Evolutionary conservation across 2,113 vertebrate genomes (phyloP), one percentile per base, ranked within the genome.

Genomic region (Phyllostomus discolor): DNA sequence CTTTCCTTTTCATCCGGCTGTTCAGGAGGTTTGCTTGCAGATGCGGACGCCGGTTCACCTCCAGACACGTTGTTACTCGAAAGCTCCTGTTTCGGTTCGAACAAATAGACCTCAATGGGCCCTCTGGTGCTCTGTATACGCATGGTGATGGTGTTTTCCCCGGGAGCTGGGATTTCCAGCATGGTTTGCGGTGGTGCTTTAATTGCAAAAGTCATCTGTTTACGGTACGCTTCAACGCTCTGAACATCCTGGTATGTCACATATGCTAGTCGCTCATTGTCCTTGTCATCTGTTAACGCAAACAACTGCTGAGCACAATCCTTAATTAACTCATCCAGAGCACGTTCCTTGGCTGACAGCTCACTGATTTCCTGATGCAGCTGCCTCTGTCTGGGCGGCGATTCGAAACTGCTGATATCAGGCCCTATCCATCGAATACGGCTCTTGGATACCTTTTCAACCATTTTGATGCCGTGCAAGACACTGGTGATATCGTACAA

Each of bases 401-500:
- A 97, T 96, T 95, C 97, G 54, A 98, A 83, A 24, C 95, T 95
- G 94, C 93, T 97, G 4, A 99, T 97, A 90, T 97, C 96, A 31
- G 97, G 97, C 43, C 99, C 99, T 98, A 99, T 98, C 99, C 99
- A 99, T 89, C 99, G 98, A 95, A 99, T 98, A 86, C 97, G 98
- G 95, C 99, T 99, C 98, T 99, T 98, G 4, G 99, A 99, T 88
- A 98, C 98, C 94, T 99, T 99, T 96, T 98, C 95, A 70, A 99
- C 97, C 19, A 99, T 98, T 22, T 95, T 93, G 69, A 99, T 99
- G 43, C 99, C 99, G 62, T 98, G 98, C 83, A 99, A 97, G 46
- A 99, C 98, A 7, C 98, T 99, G 97, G 99, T 99, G 98, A 99
- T 99, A 97, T 99, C 99, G 28, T 99, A 99, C 0, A 99, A 98